phyloP scores from a whole-genome alignment of 2,797 vertebrate genomes.

The Eulemur mongoz region DNA sequence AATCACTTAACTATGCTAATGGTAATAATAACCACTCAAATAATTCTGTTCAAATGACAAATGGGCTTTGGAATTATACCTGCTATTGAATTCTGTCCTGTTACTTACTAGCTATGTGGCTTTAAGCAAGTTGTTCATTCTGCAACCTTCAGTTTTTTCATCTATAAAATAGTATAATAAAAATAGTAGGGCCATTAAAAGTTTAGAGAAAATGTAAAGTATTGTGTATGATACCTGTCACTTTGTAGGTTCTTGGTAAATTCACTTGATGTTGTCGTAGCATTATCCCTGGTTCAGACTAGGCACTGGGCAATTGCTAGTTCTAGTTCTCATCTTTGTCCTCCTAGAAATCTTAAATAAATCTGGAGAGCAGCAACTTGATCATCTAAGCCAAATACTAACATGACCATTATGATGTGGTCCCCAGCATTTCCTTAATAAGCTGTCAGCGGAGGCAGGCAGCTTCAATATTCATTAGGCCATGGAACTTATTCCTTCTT shows the following conservation, averaged over 20 bases:
- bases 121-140: constrained; percentile 8
- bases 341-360: neutral
- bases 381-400: neutral
- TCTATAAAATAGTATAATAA: neutral
- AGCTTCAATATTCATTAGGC: neutral
- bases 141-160: neutral
- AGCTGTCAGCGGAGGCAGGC: neutral
- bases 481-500: neutral
- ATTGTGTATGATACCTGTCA: neutral
- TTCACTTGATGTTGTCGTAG: neutral
- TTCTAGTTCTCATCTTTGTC: neutral
- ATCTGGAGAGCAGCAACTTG: neutral
- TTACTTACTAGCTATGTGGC: neutral
- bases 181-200: neutral
- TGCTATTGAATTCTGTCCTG: neutral
- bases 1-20: neutral
- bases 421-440: neutral
- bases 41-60: neutral
- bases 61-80: neutral
- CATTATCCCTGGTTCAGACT: neutral
- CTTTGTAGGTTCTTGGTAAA: neutral
- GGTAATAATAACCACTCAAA: neutral
- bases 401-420: neutral
- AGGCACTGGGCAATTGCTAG: neutral
- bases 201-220: constrained; percentile 3